phyloP scores from a whole-genome alignment of 2,113 vertebrate species.

The Cygnus buccinator region DNA sequence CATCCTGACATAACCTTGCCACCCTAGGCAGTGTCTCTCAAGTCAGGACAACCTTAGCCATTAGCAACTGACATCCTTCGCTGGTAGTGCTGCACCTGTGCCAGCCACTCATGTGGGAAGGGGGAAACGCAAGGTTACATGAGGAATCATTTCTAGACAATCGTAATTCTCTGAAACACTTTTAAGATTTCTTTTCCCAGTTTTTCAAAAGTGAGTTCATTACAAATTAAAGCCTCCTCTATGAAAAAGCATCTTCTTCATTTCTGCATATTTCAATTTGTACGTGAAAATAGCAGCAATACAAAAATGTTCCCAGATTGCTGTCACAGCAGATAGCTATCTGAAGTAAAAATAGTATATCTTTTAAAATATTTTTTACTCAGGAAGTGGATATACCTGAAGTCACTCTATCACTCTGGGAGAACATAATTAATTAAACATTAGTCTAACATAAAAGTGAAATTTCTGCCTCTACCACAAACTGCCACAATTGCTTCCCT shows the following conservation, averaged over 20 bases:
- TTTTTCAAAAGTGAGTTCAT: background rate
- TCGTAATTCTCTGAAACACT: background rate
- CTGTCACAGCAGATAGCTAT: background rate
- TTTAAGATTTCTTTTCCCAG: background rate
- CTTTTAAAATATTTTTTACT: background rate
- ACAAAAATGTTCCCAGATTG: background rate
- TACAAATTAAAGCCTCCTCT: background rate
- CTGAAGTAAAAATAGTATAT: background rate
- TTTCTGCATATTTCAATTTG: background rate
- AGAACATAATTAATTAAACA: background rate
- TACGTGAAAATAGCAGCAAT: background rate
- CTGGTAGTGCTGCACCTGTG: fast-evolving
- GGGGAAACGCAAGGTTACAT: fast-evolving
- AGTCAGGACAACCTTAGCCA: fast-evolving
- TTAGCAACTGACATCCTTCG: fast-evolving
- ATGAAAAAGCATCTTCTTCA: fast-evolving
- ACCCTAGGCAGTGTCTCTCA: background rate
- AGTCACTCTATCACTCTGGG: background rate
- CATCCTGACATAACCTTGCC: fast-evolving
- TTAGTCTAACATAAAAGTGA: background rate
- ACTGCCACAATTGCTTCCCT: background rate
- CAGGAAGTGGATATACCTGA: background rate
- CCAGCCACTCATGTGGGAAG: fast-evolving
- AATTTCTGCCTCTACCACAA: background rate
- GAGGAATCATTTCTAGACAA: fast-evolving